Base-by-base conservation (phyloP, 2,888 invertebrate genomes). In the Euclidia mi region DNA sequence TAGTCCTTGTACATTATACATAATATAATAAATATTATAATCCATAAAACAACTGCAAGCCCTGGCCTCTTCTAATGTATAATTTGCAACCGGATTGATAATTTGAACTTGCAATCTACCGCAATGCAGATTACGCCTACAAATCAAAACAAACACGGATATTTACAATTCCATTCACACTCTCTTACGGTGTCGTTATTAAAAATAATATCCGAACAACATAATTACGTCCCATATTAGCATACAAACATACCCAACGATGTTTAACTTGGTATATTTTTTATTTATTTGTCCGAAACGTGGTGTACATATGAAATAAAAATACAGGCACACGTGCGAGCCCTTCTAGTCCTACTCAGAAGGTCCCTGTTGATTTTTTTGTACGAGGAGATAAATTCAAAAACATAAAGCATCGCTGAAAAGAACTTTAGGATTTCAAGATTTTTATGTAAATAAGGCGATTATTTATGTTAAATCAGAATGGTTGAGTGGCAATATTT, bases 261-360 rank as follows among this genome's bases (percentile, higher is more conserved):
- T 52, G 40, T 46, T 56, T 32, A 9, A 40, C 18, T 31, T 43
- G 55, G 34, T 57, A 25, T 35, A 2, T 44, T 35, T 65, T 53
- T 51, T 37, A 28, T 32, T 57, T 58, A 44, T 59, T 63, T 47
- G 15, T 40, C n/a, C 29, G n/a, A 56, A 56, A 44, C 44, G 18
- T 49, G 46, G 38, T 44, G 12, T 20, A 29, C 25, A 43, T 45
- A 56, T 53, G 45, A 53, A 61, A 52, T 28, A 50, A 55, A 43
- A 59, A 59, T 11, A n/a, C 11, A 32, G 11, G 3, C 32, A 12
- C 4, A 7, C 20, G 20, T 25, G 20, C 7, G 7, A 6, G 20
- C 20, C 7, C 6, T 25, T 25, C 6, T 25, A 3, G 20, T 25
- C 20, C 20, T n/a, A n/a, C n/a, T 25, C 20, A 7, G 20, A 25